phyloP scores from a whole-genome alignment of 2,888 invertebrate species.

The Ormyrus labotus region DNA sequence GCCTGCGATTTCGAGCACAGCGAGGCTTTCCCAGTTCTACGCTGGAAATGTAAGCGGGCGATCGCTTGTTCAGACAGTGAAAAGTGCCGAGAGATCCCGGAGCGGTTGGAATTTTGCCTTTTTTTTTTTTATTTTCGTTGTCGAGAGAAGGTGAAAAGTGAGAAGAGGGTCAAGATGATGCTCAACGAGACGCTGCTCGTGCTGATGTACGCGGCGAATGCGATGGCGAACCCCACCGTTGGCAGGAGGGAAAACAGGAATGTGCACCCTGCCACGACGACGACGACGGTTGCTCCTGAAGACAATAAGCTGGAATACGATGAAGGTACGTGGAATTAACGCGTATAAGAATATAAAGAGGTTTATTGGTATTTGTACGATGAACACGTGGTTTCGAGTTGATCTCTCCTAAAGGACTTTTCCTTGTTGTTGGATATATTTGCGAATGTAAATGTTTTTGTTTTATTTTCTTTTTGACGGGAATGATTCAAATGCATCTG shows the following conservation, averaged over 20 bases:
- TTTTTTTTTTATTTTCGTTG: neutral
- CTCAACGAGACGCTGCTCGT: slow-evolving; percentile 69
- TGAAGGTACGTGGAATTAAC: slow-evolving; percentile 64
- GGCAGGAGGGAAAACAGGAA: no score
- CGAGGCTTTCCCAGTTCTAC: no score
- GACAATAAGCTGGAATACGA: slow-evolving; percentile 68
- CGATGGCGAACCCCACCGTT: slow-evolving; percentile 67
- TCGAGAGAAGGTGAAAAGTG: no score
- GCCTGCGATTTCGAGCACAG: no score
- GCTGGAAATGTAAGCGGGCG: no score
- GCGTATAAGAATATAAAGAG: no score
- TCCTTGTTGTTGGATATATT: no score
- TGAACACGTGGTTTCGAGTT: no score
- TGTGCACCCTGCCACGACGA: slow-evolving; percentile 63
- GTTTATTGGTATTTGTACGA: no score
- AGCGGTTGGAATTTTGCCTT: neutral
- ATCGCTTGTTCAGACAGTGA: no score
- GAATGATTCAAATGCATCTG: neutral
- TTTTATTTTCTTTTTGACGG: neutral
- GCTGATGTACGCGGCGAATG: slow-evolving; percentile 68
- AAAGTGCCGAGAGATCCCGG: no score
- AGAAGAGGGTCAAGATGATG: slow-evolving; percentile 62
- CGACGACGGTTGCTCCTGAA: slow-evolving; percentile 22
- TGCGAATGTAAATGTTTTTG: neutral
- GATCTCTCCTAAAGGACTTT: no score